phyloP scores from a whole-genome alignment of 2,797 vertebrate genomes.

The Rhynchotus rufescens region DNA sequence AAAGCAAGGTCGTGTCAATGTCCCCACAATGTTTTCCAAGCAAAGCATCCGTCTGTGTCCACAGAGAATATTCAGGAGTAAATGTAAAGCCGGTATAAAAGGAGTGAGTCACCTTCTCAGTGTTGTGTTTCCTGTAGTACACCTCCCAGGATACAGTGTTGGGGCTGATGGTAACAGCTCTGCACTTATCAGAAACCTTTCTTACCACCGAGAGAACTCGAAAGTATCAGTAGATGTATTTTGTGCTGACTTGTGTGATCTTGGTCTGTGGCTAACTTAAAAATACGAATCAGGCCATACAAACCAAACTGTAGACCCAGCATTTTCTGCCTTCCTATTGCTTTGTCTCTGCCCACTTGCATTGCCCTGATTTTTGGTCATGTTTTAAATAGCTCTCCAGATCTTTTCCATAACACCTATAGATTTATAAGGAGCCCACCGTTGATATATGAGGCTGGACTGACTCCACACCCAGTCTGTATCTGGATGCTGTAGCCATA shows the following conservation, averaged over 20 bases:
- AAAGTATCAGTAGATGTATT: not conserved
- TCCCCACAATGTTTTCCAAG: rapidly evolving
- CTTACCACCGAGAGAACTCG: not conserved
- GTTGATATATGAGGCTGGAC: not conserved
- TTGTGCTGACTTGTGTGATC: conserved; percentile 39
- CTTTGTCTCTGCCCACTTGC: not conserved
- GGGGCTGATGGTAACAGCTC: not conserved
- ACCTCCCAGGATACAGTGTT: not conserved
- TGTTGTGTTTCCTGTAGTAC: not conserved
- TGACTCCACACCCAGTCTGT: rapidly evolving
- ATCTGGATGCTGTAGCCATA: not conserved
- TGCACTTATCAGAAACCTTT: conserved; percentile 3
- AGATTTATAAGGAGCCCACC: not conserved
- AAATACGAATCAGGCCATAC: not conserved
- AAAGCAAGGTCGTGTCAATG: not conserved
- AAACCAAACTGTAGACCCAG: not conserved
- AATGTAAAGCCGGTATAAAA: not conserved
- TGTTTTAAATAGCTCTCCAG: not conserved
- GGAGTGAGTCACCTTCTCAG: not conserved
- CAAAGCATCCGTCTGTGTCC: not conserved
- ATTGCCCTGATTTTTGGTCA: not conserved
- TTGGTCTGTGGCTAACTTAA: not conserved
- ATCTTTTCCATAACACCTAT: not conserved
- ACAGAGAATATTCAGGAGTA: not conserved
- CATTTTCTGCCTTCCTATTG: not conserved